Evolutionary conservation across 1,140 invertebrate genomes (phyloP), one percentile per base, ranked within the genome.

Genomic region (Cephus cinctus): DNA sequence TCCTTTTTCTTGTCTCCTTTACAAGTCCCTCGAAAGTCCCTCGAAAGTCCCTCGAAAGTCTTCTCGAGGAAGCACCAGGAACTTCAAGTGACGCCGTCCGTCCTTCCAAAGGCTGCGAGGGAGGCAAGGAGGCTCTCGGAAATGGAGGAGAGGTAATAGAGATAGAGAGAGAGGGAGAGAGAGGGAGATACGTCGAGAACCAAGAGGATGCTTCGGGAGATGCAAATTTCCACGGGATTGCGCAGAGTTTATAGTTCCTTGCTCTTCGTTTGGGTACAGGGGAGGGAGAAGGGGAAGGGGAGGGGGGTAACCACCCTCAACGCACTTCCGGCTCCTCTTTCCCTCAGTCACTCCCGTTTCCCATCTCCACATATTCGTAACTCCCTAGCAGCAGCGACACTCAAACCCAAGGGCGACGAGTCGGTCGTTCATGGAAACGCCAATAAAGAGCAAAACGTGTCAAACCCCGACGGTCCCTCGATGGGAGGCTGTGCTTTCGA

Each of bases 181-280:
- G n/a, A n/a, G n/a, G n/a, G n/a, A n/a, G n/a, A n/a, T n/a, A n/a
- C n/a, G n/a, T n/a, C n/a, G n/a, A n/a, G n/a, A n/a, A n/a, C n/a
- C n/a, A n/a, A n/a, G n/a, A n/a, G n/a, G 47, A 54, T 52, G 50
- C 30, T 41, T 38, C 25, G 46, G 38, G 46, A 46, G 44, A 35
- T 42, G 55, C 51, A 61, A 57, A 57, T 56, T 57, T 59, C 44
- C 46, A 48, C 48, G 47, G 50, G 39, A 45, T 61, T 56, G 51
- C 46, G 43, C 41, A 27, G 50, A 34, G 50, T 54, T 56, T 55
- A 22, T 30, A n/a, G n/a, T n/a, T n/a, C n/a, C n/a, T n/a, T n/a
- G n/a, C n/a, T n/a, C n/a, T n/a, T n/a, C n/a, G n/a, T n/a, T n/a
- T n/a, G n/a, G n/a, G n/a, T n/a, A n/a, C n/a, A n/a, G n/a, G n/a